Conservation (phyloP, 2,113 vertebrate species). For the Chamaea fasciata region DNA sequence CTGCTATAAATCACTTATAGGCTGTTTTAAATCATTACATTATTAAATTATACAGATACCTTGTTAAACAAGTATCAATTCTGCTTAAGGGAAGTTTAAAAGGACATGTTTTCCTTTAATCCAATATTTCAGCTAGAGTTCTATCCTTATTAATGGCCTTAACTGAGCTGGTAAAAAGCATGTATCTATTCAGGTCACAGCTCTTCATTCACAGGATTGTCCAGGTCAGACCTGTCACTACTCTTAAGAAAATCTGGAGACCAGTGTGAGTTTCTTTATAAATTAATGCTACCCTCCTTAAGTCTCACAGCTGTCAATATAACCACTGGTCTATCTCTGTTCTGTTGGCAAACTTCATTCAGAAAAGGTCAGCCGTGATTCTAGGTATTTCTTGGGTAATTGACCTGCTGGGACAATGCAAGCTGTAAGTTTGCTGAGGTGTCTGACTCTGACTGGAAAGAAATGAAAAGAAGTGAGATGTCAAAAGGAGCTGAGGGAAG, state of each 20-base stretch:
- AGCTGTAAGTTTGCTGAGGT: background rate
- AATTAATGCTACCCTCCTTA: background rate
- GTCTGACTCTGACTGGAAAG: background rate
- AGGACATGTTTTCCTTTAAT: conserved; percentile 2
- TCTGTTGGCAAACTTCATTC: background rate
- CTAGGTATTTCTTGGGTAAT: background rate
- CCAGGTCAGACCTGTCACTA: background rate
- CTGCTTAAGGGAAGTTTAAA: background rate
- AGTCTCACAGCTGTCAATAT: background rate
- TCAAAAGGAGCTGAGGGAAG: background rate
- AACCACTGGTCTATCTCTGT: background rate
- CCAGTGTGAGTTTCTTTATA: background rate
- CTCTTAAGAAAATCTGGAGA: background rate
- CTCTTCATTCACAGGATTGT: background rate
- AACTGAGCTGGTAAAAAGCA: background rate
- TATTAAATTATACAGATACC: background rate
- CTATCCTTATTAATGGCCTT: background rate
- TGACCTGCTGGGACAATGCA: background rate
- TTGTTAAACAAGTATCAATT: background rate
- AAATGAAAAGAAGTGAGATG: background rate
- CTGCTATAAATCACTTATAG: background rate
- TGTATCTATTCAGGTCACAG: background rate
- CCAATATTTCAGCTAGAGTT: background rate
- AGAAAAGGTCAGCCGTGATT: background rate
- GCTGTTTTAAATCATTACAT: background rate